A percentile compares a stretch with the other conserved stretches of the same genome.
phyloP scores from a whole-genome alignment of 2,888 invertebrate species.

The Empis stercorea region DNA sequence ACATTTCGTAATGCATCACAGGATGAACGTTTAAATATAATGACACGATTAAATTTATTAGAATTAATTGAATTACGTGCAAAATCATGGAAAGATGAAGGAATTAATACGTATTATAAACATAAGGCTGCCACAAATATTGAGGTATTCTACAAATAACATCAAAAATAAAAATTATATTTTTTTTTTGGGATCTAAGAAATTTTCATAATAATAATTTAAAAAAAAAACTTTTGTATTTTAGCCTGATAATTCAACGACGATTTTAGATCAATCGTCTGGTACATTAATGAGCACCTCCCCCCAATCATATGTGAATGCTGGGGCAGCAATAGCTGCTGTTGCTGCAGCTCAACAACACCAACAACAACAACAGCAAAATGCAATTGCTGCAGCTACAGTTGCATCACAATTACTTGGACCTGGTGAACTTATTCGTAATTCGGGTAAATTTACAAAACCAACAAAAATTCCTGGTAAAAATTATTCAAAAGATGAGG shows the following conservation, averaged over 20 bases:
- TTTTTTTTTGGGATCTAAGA: no score
- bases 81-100: slow-evolving; percentile 79
- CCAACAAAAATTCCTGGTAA: slow-evolving; percentile 85
- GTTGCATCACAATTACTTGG: slow-evolving; percentile 44
- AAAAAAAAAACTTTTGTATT: neutral
- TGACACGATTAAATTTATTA: slow-evolving; percentile 75
- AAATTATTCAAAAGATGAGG: slow-evolving; percentile 89
- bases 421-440: slow-evolving; percentile 75
- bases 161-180: no score
- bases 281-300: slow-evolving; percentile 39
- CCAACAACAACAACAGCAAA: slow-evolving; percentile 29
- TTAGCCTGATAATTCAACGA: slow-evolving; percentile 18
- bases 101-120: slow-evolving; percentile 74
- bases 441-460: slow-evolving; percentile 77
- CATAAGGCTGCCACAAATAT: slow-evolving; percentile 51
- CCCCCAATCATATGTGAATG: slow-evolving; percentile 37
- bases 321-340: slow-evolving; percentile 22
- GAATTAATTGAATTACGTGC: slow-evolving; percentile 88
- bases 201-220: no score
- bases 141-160: slow-evolving; percentile 35
- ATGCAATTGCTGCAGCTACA: neutral
- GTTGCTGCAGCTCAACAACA: slow-evolving; percentile 30
- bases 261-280: slow-evolving; percentile 22
- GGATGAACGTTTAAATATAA: slow-evolving; percentile 72
- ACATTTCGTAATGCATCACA: slow-evolving; percentile 81